Evolutionary conservation across 2,888 invertebrate species (phyloP), one percentile per base, ranked within the genome.

Genomic region (Neocrepidodera transversa): DNA sequence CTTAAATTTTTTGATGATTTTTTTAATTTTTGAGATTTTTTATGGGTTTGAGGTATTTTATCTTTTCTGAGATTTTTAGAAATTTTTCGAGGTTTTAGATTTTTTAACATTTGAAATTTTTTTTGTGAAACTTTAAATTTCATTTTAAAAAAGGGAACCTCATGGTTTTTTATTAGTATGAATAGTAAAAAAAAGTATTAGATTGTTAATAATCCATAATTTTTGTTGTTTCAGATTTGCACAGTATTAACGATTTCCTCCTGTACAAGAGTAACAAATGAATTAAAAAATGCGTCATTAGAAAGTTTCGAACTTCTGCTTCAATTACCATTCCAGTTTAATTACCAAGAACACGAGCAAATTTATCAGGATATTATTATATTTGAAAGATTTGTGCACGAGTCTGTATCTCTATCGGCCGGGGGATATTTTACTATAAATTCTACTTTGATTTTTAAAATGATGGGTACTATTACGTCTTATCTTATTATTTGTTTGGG

Each of bases 381-480:
- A 14, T 43, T 64, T 5, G 47, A 58, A 28, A 36, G 23, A 14
- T 16, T 36, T 8, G 32, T 60, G 2, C 57, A 55, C 43, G 45
- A 51, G 38, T 48, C 53, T 7, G 32, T 48, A 0, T 14, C 36
- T 28, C 61, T 62, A 32, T 49, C 60, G 0, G 64, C 65, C 2
- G 60, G 59, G 2, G 59, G 58, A 13, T 65, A 61, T 61, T 67
- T 63, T 26, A 42, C n/a, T 8, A 48, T 64, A 2, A 60, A 67
- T 32, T 61, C 48, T 49, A 28, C 57, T 1, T 35, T 56, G 7
- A 48, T 65, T 14, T 64, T 65, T 17, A 48, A 48, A 16, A 49
- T 62, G 17, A 38, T 64, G 28, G 51, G 59, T 4, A 51, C 62
- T 1, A 52, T 64, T 8, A 54, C 58, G 1, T 54, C 67, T 2